These are phyloP conservation scores for Zelostemma sp. DNA, from an alignment of 1,140 invertebrate species.

Conservation along the genomic window DNA sequence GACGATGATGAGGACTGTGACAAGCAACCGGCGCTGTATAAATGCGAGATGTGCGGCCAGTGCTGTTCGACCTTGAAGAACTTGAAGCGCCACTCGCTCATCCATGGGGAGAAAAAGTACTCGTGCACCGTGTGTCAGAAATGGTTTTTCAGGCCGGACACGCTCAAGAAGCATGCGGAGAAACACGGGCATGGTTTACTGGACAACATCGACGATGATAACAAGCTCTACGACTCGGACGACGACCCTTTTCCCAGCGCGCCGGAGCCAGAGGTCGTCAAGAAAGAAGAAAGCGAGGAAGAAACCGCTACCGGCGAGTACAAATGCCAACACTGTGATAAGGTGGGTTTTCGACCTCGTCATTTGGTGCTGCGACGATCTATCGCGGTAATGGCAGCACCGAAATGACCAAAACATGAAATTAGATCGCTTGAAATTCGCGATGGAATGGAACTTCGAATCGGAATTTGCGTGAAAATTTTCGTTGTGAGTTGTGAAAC, in stretches of 20 bases:
- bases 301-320: constrained; percentile 58
- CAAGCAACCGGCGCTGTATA: constrained; percentile 63
- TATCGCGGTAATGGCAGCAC: background rate
- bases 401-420: constrained; percentile 8
- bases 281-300: constrained; percentile 59
- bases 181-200: constrained; percentile 62
- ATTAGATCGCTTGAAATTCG: too few species aligned
- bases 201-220: constrained; percentile 59
- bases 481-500: too few species aligned
- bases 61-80: constrained; percentile 66
- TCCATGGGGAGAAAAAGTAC: constrained; percentile 68
- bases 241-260: constrained; percentile 47
- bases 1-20: constrained; percentile 42
- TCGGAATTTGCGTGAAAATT: too few species aligned
- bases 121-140: constrained; percentile 68
- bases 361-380: too few species aligned
- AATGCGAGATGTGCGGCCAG: constrained; percentile 64
- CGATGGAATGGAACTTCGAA: too few species aligned
- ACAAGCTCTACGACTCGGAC: constrained; percentile 60
- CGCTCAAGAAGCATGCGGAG: constrained; percentile 65
- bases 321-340: constrained; percentile 65
- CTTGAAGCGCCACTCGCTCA: constrained; percentile 61
- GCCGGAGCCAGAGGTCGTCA: constrained; percentile 36
- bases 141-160: constrained; percentile 66
- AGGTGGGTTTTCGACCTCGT: constrained; percentile 29